Conservation (phyloP, 2,113 vertebrate species). For the Ammodytes dubius region DNA sequence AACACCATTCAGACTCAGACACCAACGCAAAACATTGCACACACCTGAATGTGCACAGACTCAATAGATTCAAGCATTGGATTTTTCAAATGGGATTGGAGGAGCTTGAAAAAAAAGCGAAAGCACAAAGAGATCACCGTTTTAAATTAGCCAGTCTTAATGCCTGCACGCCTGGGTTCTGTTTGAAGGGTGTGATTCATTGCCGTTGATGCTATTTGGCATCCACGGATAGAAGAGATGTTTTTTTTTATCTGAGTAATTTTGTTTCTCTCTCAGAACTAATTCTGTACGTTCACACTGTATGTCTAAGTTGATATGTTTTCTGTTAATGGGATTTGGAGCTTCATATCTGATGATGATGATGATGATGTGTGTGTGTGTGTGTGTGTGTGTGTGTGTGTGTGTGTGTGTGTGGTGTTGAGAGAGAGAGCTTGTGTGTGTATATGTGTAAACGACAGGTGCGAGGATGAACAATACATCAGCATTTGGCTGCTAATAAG, state of each 20-base stretch:
- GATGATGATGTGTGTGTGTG: background rate
- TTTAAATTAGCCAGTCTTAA: conserved; percentile 68
- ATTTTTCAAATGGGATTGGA: conserved; percentile 50
- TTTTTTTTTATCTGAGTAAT: conserved; percentile 48
- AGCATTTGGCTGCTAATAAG: conserved; percentile 5
- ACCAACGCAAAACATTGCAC: background rate
- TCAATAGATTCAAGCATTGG: background rate
- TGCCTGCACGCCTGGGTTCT: conserved; percentile 52
- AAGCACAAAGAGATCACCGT: conserved; percentile 51
- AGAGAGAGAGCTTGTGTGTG: background rate
- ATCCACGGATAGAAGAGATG: conserved; percentile 33
- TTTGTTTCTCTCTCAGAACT: conserved; percentile 53
- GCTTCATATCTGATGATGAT: background rate
- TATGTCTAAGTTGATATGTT: conserved; percentile 26
- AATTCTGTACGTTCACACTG: conserved; percentile 48
- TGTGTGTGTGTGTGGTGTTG: background rate
- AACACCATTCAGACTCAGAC: background rate
- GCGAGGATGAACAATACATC: conserved; percentile 16
- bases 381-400: background rate
- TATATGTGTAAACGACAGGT: conserved; percentile 12
- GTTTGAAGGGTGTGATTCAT: conserved; percentile 62
- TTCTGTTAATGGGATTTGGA: conserved; percentile 4
- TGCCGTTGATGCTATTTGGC: conserved; percentile 56
- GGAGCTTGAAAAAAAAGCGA: conserved; percentile 20
- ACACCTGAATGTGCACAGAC: conserved; percentile 22